phyloP scores from a whole-genome alignment of 2,888 invertebrate species.

The Ochlodes sylvanus region DNA sequence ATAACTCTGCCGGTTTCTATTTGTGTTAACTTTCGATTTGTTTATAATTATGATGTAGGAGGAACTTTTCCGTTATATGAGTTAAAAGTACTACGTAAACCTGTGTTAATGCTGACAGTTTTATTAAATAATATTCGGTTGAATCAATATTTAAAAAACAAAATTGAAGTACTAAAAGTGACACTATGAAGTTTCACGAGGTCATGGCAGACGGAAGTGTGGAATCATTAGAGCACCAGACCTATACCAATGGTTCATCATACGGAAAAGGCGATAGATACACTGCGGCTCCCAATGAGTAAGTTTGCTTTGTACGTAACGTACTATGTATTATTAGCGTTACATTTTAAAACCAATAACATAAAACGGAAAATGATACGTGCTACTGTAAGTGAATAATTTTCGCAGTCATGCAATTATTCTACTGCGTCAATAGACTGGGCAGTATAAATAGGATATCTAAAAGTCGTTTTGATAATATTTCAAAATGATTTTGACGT shows the following conservation, averaged over 20 bases:
- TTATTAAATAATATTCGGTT: background rate
- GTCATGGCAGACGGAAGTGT: constrained; percentile 64
- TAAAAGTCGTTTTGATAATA: constrained; percentile 15
- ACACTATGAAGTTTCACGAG: constrained; percentile 64
- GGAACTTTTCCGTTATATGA: background rate
- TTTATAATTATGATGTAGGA: constrained; percentile 17
- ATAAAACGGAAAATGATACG: constrained; percentile 4
- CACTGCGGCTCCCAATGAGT: constrained; percentile 80
- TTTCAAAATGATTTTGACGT: constrained; percentile 25
- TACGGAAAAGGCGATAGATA: constrained; percentile 78
- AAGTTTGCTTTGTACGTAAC: constrained; percentile 55
- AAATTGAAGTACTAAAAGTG: constrained; percentile 47
- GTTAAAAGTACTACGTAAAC: background rate
- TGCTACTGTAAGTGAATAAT: background rate
- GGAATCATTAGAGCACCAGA: constrained; percentile 48
- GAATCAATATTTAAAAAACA: background rate
- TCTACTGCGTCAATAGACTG: background rate
- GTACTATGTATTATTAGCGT: background rate
- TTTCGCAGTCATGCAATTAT: background rate
- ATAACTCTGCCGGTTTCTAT: constrained; percentile 30
- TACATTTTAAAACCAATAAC: constrained; percentile 6
- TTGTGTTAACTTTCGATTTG: constrained; percentile 32
- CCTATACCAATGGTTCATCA: constrained; percentile 63
- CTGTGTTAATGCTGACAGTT: background rate
- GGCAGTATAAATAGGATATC: constrained; percentile 10